Evolutionary conservation across 2,797 vertebrate genomes (phyloP).

Genomic region (Garrulus glandarius): DNA sequence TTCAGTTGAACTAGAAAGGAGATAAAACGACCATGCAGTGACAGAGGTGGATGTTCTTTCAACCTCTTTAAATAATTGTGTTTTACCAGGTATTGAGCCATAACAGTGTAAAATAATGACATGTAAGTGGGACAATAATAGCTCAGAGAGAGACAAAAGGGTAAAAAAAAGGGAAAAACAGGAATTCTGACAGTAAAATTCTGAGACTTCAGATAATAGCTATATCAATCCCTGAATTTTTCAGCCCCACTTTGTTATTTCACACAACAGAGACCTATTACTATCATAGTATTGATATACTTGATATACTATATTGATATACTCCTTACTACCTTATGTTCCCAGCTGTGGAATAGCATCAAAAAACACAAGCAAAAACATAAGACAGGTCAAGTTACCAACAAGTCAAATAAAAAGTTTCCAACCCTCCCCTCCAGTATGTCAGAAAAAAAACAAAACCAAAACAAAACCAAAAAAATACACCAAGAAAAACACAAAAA

Average conservation of each 20-base stretch:
- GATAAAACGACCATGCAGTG: neutral
- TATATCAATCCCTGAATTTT: neutral
- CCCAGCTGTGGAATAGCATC: neutral
- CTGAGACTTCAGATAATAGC: neutral
- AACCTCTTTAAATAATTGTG: neutral
- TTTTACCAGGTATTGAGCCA: neutral
- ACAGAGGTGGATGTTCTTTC: neutral
- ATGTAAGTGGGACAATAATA: neutral
- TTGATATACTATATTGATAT: no score
- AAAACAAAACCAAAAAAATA: neutral
- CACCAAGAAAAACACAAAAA: neutral
- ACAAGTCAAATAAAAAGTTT: neutral
- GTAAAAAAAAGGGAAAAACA: neutral
- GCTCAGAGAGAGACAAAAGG: neutral
- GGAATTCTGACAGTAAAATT: neutral
- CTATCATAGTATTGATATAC: neutral
- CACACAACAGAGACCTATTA: neutral
- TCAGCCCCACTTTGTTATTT: neutral
- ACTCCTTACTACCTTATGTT: neutral
- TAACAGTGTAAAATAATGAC: neutral
- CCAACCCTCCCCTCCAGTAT: fast-evolving
- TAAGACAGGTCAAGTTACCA: neutral
- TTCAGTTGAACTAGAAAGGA: neutral
- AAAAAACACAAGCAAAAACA: neutral
- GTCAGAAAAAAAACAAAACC: neutral